Percentiles rank a stretch among this genome's conserved stretches.
Evolutionary conservation across 2,888 invertebrate species (phyloP).

Genomic region (Lydus trimaculatus): DNA sequence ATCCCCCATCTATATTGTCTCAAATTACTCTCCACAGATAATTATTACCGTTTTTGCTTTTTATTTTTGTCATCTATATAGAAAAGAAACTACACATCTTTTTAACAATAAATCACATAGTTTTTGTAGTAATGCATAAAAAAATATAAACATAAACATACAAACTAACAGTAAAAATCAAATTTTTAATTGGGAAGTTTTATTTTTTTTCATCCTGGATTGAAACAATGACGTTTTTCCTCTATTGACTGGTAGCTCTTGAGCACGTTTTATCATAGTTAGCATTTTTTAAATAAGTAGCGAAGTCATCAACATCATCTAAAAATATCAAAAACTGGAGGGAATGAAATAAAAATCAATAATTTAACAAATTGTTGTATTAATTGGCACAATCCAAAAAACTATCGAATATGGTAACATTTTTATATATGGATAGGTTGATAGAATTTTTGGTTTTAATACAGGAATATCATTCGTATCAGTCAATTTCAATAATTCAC

Average conservation of each 20-base stretch:
- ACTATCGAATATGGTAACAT: constrained; percentile 71
- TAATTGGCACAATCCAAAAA: constrained; percentile 66
- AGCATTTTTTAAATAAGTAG: constrained; percentile 2
- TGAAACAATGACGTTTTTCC: background rate
- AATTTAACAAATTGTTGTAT: constrained; percentile 19
- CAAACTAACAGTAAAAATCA: too few relatives aligned
- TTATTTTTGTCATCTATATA: too few relatives aligned
- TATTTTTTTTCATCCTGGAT: too few relatives aligned
- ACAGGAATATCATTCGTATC: constrained; percentile 64
- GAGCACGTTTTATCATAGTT: background rate
- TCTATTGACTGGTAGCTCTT: background rate
- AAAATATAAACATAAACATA: too few relatives aligned
- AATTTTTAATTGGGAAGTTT: too few relatives aligned
- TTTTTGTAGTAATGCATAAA: too few relatives aligned
- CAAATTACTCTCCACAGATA: constrained; percentile 1
- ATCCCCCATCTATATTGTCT: background rate
- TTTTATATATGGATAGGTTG: constrained; percentile 61
- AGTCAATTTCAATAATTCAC: constrained; percentile 63
- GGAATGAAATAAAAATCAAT: constrained; percentile 1
- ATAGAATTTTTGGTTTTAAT: constrained; percentile 62
- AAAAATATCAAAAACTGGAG: background rate
- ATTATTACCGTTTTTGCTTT: background rate
- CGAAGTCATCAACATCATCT: background rate
- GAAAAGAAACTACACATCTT: too few relatives aligned
- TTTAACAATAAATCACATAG: too few relatives aligned